A percentile compares a stretch with the other conserved stretches of the same genome.
Conservation (phyloP, 1,140 invertebrate genomes). For the fruit fly (Drosophila melanogaster) region DNA sequence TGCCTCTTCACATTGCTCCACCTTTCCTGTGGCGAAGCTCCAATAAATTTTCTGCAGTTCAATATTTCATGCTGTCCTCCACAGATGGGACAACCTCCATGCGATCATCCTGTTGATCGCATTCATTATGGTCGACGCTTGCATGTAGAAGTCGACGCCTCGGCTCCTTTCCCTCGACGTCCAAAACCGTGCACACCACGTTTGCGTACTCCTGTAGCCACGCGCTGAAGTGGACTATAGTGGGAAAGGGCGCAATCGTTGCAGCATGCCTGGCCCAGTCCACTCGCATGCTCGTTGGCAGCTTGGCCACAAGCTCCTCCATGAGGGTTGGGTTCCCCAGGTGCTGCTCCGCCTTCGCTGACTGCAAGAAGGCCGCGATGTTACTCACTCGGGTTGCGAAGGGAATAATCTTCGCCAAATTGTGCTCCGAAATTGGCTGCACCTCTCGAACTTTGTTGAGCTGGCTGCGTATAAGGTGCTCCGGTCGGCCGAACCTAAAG, state of each 20-base stretch:
- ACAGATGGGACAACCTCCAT: neutral
- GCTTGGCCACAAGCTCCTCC: too few relatives aligned
- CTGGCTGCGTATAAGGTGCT: conserved; percentile 9
- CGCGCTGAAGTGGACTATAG: neutral
- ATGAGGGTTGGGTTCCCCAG: neutral
- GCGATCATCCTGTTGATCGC: neutral
- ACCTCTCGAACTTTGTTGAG: neutral
- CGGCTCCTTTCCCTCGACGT: neutral
- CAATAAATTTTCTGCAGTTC: neutral
- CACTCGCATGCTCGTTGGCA: neutral
- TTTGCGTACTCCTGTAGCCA: neutral
- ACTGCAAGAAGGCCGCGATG: too few relatives aligned
- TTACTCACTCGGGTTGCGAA: too few relatives aligned
- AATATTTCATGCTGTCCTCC: neutral
- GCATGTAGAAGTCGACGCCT: neutral
- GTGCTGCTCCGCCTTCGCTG: neutral
- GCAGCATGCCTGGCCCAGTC: too few relatives aligned
- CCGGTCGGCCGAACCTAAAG: conserved; percentile 1
- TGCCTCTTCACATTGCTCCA: neutral
- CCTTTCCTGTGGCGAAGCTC: neutral
- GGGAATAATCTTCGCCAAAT: too few relatives aligned
- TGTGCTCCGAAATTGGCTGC: neutral
- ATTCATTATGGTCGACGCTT: neutral
- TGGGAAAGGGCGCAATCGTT: too few relatives aligned
- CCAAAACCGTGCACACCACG: neutral